phyloP scores from a whole-genome alignment of 1,140 invertebrate genomes.

The Uloborus diversus region DNA sequence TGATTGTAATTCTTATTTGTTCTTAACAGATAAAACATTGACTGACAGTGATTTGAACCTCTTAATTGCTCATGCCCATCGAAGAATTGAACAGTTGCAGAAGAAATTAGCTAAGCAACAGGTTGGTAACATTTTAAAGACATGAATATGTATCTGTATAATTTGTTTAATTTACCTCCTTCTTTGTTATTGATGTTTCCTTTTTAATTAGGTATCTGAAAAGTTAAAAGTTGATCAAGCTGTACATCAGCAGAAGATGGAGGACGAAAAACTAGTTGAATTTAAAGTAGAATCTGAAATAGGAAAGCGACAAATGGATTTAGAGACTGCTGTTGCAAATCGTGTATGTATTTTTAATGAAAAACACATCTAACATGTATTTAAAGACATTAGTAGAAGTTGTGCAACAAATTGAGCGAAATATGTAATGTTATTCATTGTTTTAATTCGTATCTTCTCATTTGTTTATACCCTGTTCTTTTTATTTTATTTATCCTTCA shows the following conservation, averaged over 20 bases:
- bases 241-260: slow-evolving; percentile 17
- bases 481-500: no score
- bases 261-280: not conserved
- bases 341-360: slow-evolving; percentile 20
- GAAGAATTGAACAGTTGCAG: slow-evolving; percentile 69
- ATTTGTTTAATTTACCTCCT: not conserved
- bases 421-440: no score
- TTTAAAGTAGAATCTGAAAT: slow-evolving; percentile 32
- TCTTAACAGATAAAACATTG: slow-evolving; percentile 63
- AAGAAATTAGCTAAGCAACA: slow-evolving; percentile 67
- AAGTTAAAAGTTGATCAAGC: slow-evolving; percentile 45
- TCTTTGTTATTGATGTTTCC: no score
- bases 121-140: slow-evolving; percentile 44
- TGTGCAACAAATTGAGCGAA: no score
- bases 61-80: slow-evolving; percentile 69
- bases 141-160: not conserved
- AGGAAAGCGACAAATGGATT: slow-evolving; percentile 1
- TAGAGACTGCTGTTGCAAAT: slow-evolving; percentile 28
- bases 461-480: no score
- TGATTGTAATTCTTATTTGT: not conserved
- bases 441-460: no score
- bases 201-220: slow-evolving; percentile 34
- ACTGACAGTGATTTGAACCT: slow-evolving; percentile 69
- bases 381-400: no score
- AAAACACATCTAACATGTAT: not conserved